phyloP scores from a whole-genome alignment of 2,113 vertebrate genomes.

The Caloenas nicobarica region DNA sequence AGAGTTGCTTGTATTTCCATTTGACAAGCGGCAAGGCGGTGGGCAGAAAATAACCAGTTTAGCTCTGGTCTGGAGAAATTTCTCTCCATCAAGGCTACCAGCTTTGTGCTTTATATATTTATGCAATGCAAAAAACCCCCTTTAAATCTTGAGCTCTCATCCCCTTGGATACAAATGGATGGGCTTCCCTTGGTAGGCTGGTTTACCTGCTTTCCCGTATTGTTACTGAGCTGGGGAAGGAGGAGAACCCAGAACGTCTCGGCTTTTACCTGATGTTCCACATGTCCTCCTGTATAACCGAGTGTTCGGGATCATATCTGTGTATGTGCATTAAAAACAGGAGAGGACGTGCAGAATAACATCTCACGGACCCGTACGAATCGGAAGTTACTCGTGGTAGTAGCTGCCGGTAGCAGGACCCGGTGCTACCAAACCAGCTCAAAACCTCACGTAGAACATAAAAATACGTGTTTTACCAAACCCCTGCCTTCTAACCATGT shows the following conservation, averaged over 20 bases:
- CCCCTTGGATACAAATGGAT: not conserved
- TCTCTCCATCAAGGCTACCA: not conserved
- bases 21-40: not conserved
- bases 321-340: too few species aligned
- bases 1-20: not conserved
- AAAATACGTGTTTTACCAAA: fast-evolving
- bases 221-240: not conserved
- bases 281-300: fast-evolving
- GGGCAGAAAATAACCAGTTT: not conserved
- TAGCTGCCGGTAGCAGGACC: not conserved
- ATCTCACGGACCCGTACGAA: fast-evolving
- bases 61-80: not conserved
- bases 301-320: not conserved
- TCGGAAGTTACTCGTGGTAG: not conserved
- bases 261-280: not conserved
- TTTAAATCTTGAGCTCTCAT: not conserved
- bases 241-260: not conserved
- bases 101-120: not conserved
- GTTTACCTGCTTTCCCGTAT: not conserved
- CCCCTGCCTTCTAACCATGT: not conserved
- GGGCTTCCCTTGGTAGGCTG: not conserved
- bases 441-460: fast-evolving
- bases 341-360: fast-evolving
- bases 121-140: not conserved
- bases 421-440: not conserved